Base-by-base conservation (phyloP, 2,113 vertebrate species). In the Mustela nigripes region DNA sequence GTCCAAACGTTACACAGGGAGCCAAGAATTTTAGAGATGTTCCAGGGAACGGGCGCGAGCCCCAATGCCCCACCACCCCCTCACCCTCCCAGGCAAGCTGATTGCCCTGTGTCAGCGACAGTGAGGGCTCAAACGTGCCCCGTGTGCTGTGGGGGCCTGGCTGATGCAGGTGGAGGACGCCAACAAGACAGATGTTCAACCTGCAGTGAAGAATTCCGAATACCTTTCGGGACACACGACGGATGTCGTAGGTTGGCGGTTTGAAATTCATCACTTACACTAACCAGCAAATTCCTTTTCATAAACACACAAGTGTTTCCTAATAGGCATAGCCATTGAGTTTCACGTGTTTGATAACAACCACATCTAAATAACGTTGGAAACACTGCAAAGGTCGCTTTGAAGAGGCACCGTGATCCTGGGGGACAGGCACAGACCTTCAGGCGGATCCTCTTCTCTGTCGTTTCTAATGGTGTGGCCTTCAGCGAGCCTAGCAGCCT, bases 11-110 rank as follows among this genome's bases (percentile, higher is more conserved):
- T 94, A 97, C 96, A 50, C 42, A 92, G 1, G 0, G 33, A 88
- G 95, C 80, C 74, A 94, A 83, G 97, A 97, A 96, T 97, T 89
- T 94, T n/a, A 83, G 95, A 80, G 94, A 84, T 67, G 89, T 87
- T 91, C 76, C 63, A 36, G 89, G 42, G 42, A 19, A 62, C 1
- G 33, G 42, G 80, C 7, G 1, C 21, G 24, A 69, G 53, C 58
- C 31, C 91, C 9, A n/a, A 26, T 24, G 60, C 18, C 69, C 31
- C 50, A 16, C 14, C n/a, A 31, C 50, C 7, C 56, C 16, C 18
- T 19, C 7, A 60, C 58, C 2, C 53, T 56, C 53, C 21, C 5
- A 6, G 87, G 76, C 56, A 58, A 42, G 88, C 60, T 11, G 7
- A 16, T 76, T 4, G 1, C 42, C 71, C 39, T 22, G 18, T 28